Base-by-base conservation (phyloP, 2,888 invertebrate genomes). In the Polymixis lichenea region DNA sequence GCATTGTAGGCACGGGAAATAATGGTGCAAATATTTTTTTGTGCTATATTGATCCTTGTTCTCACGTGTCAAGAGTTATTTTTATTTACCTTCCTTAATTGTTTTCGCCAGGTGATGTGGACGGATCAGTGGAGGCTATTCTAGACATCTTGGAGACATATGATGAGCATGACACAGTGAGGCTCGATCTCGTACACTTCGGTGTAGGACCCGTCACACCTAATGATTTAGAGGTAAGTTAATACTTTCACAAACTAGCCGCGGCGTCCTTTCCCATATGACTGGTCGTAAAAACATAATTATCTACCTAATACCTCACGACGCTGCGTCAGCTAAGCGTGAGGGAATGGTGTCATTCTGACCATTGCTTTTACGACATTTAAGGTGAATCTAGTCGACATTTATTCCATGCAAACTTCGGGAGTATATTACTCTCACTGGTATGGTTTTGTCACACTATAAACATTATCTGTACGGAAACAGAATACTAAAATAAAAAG, bases 101-200 rank as follows among this genome's bases (percentile, higher is more conserved):
- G 2, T 43, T 9, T 51, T 51, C 8, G 2, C 8, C 5, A 98
- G 98, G 98, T 38, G 99, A 99, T 95, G 99, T 99, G 4, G 98
- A 99, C 93, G 99, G 99, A 0, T 99, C 99, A 0, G 98, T 99
- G 62, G 99, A 99, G 93, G 99, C 99, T 0, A 98, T 99, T 83
- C 94, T 99, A 82, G 98, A 99, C 92, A 98, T 99, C 17, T 92
- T 99, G 73, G 98, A 98, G 85, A 98, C 99, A 0, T 99, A 99
- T 90, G 97, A 98, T 86, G 97, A 97, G n/a, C 96, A 97, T 71
- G 96, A 97, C 5, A 94, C 94, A 11, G 99, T 99, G 89, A 97
- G 97, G 65, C 95, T 99, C 22, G 98, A 99, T 89, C 94, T 99
- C 6, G 97, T 99, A 55, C 98, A 99, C 93, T 99, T 98, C 92